Evolutionary conservation across 2,113 vertebrate species (phyloP), one percentile per base, ranked within the genome.

Genomic region (Scolopax mira): DNA sequence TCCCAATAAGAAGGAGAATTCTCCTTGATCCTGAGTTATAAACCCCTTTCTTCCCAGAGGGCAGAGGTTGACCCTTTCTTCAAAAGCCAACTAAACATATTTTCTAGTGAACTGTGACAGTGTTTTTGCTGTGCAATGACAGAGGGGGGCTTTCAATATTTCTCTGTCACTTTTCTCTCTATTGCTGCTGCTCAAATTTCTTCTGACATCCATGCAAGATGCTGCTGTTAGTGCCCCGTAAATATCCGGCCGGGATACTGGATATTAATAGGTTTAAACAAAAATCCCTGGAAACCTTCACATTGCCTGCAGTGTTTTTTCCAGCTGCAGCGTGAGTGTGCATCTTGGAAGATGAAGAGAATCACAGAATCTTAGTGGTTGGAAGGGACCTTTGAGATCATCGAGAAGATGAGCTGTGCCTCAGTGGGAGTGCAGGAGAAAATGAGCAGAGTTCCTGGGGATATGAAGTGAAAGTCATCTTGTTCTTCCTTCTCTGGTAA

Each of bases 341-440:
- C 7, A 1, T 10, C 35, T 41, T 25, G 8, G 61, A 15, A 65
- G 37, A 19, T 7, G 25, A 25, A 21, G 44, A 31, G n/a, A n/a
- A n/a, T n/a, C n/a, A n/a, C n/a, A n/a, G n/a, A n/a, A n/a, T n/a
- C n/a, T n/a, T n/a, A n/a, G n/a, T n/a, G n/a, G n/a, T n/a, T n/a
- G n/a, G n/a, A n/a, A n/a, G n/a, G n/a, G n/a, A n/a, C n/a, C n/a
- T n/a, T n/a, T n/a, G n/a, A n/a, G n/a, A n/a, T n/a, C n/a, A n/a
- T n/a, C n/a, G n/a, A n/a, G 46, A 15, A 48, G 31, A 11, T 4
- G 27, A 65, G 41, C 41, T 6, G 3, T 17, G 49, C 48, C 44
- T 58, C 37, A 7, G 67, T 0, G 0, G 22, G 30, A 33, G 30
- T 0, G 0, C 39, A 25, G 35, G 19, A 41, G 37, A 48, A 19